These are phyloP conservation scores for Enoplolaimus lenunculus DNA, from an alignment of 2,888 invertebrate genomes.

Conservation along the genomic window DNA sequence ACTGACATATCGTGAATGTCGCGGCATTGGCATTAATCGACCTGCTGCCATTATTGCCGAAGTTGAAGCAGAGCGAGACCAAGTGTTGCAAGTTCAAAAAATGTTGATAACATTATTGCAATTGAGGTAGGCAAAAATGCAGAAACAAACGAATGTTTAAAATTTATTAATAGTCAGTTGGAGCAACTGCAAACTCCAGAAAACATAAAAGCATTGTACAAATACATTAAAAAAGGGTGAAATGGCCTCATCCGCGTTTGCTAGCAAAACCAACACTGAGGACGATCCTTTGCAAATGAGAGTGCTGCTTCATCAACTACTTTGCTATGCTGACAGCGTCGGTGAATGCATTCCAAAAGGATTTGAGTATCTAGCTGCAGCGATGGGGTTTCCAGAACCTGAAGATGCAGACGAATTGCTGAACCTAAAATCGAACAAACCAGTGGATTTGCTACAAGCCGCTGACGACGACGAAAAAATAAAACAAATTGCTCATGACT, in stretches of 20 bases:
- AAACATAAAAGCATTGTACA: neutral
- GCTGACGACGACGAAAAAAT: neutral
- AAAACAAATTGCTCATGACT: neutral
- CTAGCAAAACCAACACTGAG: neutral
- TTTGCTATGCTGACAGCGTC: neutral
- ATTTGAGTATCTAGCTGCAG: neutral
- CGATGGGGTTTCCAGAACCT: neutral
- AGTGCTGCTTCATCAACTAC: neutral
- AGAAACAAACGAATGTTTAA: neutral
- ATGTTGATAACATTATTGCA: neutral
- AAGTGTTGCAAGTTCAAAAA: neutral
- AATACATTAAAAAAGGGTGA: neutral
- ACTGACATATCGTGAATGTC: neutral
- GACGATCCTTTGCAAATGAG: neutral
- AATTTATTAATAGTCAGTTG: neutral
- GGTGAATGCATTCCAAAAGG: neutral
- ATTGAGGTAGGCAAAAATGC: neutral
- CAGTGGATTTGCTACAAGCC: neutral
- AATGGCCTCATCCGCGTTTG: neutral
- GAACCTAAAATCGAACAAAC: neutral
- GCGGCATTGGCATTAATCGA: neutral
- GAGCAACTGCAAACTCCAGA: neutral
- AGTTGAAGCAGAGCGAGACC: neutral
- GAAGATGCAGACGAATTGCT: neutral
- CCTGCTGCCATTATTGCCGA: neutral